Evolutionary conservation across 2,797 vertebrate species (phyloP), one percentile per base, ranked within the genome.

Genomic region (Falco berigora): DNA sequence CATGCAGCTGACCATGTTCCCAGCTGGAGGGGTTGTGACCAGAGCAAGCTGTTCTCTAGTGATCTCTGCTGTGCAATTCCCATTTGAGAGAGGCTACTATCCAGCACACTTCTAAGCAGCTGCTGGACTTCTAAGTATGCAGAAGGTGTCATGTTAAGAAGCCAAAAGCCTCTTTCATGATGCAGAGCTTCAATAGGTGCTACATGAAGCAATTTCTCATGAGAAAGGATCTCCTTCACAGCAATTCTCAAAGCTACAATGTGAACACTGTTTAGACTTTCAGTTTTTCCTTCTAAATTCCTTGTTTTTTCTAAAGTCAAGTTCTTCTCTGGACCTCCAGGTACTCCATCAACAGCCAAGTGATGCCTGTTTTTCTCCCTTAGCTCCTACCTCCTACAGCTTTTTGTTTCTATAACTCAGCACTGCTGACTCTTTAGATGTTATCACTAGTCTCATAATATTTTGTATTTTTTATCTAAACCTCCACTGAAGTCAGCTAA

Each of bases 381-480:
- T 76, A 71, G 52, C 32, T 96, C 80, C 63, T 93, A 85, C 67
- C 83, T 94, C 90, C 80, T 89, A 93, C 88, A 82, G 44, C 8
- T 91, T 66, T 94, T 63, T 94, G 80, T 88, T 96, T 94, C 94
- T 90, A 4, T 72, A 97, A 82, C 40, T 91, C 64, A 83, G n/a
- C 52, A 72, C 25, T 83, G 64, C 87, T 90, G 91, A 94, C 87
- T 92, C 64, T 58, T 49, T 64, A 96, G 94, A 97, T 91, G 85
- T 96, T 96, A 94, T 95, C 89, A 94, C 34, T 80, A 63, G 46
- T 77, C 81, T 86, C 58, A 64, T 83, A 92, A 83, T 91, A 95
- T 93, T 95, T 95, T 92, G 47, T 62, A 69, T 89, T 93, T 96
- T 96, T 95, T 86, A 84, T 92, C 83, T 92, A 85, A 95, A 69